These are phyloP conservation scores for Sebastes oblongus DNA, from an alignment of 2,797 vertebrate genomes.

Conservation along the genomic window DNA sequence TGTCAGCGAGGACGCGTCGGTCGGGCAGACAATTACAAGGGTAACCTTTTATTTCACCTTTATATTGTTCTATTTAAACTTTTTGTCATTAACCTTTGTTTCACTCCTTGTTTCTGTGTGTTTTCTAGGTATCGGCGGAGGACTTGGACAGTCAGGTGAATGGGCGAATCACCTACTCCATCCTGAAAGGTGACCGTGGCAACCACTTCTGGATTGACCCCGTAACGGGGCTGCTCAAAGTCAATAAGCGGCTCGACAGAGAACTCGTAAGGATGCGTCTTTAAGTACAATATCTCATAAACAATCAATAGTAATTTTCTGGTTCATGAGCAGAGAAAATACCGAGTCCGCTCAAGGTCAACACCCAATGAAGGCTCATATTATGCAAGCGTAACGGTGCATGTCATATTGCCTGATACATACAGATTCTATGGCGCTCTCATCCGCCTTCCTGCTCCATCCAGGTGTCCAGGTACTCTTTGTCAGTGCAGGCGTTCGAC, in stretches of 20 bases:
- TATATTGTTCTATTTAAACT: not conserved
- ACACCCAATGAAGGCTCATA: conserved; percentile 18
- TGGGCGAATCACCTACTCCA: conserved; percentile 90
- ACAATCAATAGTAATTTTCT: conserved; percentile 67
- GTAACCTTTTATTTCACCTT: conserved; percentile 67
- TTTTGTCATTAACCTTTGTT: not conserved
- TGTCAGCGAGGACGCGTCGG: conserved; percentile 89
- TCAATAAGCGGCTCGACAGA: conserved; percentile 93
- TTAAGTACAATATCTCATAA: conserved; percentile 46
- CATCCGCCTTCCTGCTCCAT: not conserved
- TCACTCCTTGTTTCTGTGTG: not conserved
- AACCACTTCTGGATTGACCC: conserved; percentile 95
- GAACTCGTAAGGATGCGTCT: conserved; percentile 86
- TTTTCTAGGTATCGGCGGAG: conserved; percentile 89
- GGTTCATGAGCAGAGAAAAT: conserved; percentile 57
- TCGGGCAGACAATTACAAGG: conserved; percentile 89
- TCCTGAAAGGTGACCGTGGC: conserved; percentile 91
- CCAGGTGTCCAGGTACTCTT: conserved; percentile 91
- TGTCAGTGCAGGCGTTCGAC: conserved; percentile 94
- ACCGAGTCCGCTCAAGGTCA: conserved; percentile 49
- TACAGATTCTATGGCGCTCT: conserved; percentile 5
- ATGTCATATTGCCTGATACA: conserved; percentile 21
- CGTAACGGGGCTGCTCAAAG: conserved; percentile 90
- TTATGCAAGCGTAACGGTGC: conserved; percentile 26
- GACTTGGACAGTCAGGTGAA: conserved; percentile 95